Base-by-base conservation (phyloP, 2,888 invertebrate genomes). In the Torymus auratus region DNA sequence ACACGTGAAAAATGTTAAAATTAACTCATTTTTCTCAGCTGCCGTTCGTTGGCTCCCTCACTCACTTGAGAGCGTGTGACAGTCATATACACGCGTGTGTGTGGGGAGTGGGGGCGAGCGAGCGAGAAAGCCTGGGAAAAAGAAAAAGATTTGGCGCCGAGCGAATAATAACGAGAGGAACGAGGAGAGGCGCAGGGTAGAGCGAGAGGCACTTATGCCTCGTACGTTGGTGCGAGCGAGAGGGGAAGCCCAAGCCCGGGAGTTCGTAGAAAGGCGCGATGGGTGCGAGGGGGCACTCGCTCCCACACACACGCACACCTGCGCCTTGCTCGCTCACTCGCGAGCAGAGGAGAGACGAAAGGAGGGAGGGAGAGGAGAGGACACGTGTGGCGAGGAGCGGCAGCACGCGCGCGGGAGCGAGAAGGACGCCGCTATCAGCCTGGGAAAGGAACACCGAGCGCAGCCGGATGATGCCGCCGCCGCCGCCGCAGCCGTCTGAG, bases 181-280 rank as follows among this genome's bases (percentile, higher is more conserved):
- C 53, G 53, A 58, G 17, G 60, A 68, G 73, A n/a, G 50, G 53
- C 20, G 64, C 23, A n/a, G 1, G 65, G 61, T n/a, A 0, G 70
- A 70, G 56, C 11, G 50, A 58, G 56, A 14, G 52, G 14, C 41
- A 41, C 41, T 41, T 41, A 41, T 41, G 41, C 41, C 41, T 7
- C 7, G 7, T 41, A 41, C 41, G 7, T 41, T 41, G 53, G 41
- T 52, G 70, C 56, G 52, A 55, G 76, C 13, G 64, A n/a, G 67
- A 62, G 56, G 12, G 20, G 62, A 60, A 55, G 20, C 20, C 20
- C 84, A 85, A 87, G 86, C 84, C 86, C 86, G 83, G 86, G 85
- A 88, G 87, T 88, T 87, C 87, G 86, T 87, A 85, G 88, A 88
- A 89, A 81, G 79, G 79, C 76, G 79, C 72, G 82, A 74, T 74